Evolutionary conservation across 1,140 invertebrate genomes (phyloP).

Genomic region (Nomia melanderi): DNA sequence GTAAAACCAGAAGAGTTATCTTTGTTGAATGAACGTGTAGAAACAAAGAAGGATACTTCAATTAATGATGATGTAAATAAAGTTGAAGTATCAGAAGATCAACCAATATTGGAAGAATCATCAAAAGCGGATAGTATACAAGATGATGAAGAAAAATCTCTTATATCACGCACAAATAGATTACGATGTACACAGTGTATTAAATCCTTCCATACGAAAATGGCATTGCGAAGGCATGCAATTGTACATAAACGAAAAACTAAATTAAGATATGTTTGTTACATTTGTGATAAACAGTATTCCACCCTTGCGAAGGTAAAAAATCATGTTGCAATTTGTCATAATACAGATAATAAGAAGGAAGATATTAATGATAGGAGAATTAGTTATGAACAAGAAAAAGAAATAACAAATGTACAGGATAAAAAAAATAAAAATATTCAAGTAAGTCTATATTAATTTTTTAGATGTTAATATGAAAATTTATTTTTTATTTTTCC

Average conservation of each 20-base stretch:
- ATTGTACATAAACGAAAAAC: slow-evolving; percentile 66
- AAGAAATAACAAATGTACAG: slow-evolving; percentile 15
- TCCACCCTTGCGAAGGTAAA: slow-evolving; percentile 64
- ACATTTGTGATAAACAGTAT: slow-evolving; percentile 73
- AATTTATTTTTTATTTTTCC: neutral
- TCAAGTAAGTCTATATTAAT: slow-evolving; percentile 13
- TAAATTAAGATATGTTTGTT: slow-evolving; percentile 70
- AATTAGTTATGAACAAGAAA: slow-evolving; percentile 25
- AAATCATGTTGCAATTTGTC: slow-evolving; percentile 58
- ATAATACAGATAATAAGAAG: slow-evolving; percentile 47
- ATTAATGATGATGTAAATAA: slow-evolving; percentile 23
- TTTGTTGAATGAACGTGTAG: neutral
- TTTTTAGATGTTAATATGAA: neutral
- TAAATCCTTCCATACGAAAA: slow-evolving; percentile 66
- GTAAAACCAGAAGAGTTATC: slow-evolving; percentile 27
- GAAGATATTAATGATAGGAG: slow-evolving; percentile 47
- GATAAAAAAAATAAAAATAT: slow-evolving; percentile 27
- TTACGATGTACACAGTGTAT: slow-evolving; percentile 69
- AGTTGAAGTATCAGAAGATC: slow-evolving; percentile 12
- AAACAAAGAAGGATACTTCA: slow-evolving; percentile 1
- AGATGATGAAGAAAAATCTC: slow-evolving; percentile 73
- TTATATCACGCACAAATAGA: slow-evolving; percentile 67
- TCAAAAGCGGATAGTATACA: slow-evolving; percentile 17
- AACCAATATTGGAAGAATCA: slow-evolving; percentile 10
- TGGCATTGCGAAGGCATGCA: slow-evolving; percentile 66